phyloP scores from a whole-genome alignment of 2,113 vertebrate species.

The Lepisosteus oculatus region DNA sequence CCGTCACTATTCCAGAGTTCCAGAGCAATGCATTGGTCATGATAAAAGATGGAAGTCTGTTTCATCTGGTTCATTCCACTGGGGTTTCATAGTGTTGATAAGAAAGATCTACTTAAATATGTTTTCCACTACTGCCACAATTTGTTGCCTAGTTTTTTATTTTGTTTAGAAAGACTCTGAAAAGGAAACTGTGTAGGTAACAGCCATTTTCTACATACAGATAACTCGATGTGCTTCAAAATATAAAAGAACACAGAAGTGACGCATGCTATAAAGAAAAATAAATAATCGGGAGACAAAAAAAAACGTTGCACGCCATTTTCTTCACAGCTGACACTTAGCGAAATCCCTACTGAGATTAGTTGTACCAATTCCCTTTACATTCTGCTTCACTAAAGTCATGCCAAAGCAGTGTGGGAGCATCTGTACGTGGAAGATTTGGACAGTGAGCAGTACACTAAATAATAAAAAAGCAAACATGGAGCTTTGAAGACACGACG shows the following conservation, averaged over 20 bases:
- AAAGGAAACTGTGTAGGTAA: constrained; percentile 35
- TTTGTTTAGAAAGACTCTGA: background rate
- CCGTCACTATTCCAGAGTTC: too few species aligned
- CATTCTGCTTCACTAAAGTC: constrained; percentile 20
- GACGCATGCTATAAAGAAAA: background rate
- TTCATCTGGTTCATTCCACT: too few species aligned
- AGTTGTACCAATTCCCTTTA: constrained; percentile 13
- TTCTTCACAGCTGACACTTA: constrained; percentile 25
- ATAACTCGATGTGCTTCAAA: constrained; percentile 25
- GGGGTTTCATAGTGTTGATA: too few species aligned
- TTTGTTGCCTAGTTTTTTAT: too few species aligned
- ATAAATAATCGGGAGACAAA: constrained; percentile 19
- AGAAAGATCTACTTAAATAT: too few species aligned
- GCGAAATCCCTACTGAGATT: constrained; percentile 26
- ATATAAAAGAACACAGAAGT: constrained; percentile 13
- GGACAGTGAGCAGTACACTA: constrained; percentile 2
- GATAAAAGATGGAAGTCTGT: too few species aligned
- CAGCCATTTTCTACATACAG: constrained; percentile 35
- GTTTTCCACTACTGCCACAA: too few species aligned
- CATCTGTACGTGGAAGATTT: constrained; percentile 20
- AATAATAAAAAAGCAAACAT: constrained; percentile 4
- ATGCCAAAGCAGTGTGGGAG: constrained; percentile 35
- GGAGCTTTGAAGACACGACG: constrained; percentile 8
- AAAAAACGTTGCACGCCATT: constrained; percentile 22
- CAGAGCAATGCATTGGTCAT: too few species aligned